These are phyloP conservation scores for Polylopha cassiicola DNA, from an alignment of 2,888 invertebrate species.

Conservation along the genomic window DNA sequence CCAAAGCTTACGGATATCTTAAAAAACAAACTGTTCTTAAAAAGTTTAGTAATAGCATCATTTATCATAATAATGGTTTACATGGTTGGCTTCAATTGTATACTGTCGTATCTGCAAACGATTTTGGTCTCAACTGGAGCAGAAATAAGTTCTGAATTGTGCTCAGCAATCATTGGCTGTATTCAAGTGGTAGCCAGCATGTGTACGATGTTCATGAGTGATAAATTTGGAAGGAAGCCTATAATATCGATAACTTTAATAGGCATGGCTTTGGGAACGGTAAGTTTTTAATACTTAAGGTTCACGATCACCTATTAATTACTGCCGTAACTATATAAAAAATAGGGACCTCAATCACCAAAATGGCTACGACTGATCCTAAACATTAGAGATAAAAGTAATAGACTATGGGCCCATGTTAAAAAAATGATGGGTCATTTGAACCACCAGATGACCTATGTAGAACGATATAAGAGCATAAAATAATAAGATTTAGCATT, in stretches of 20 bases:
- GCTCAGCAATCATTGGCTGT: conserved; percentile 47
- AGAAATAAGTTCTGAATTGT: conserved; percentile 41
- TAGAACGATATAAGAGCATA: no score
- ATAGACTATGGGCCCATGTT: no score
- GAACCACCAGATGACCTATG: no score
- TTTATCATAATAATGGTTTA: conserved; percentile 34
- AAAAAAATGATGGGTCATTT: no score
- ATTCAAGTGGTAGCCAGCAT: conserved; percentile 48
- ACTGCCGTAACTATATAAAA: no score
- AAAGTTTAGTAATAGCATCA: conserved; percentile 31
- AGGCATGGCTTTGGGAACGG: conserved; percentile 40
- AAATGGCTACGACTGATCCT: no score
- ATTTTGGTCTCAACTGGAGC: conserved; percentile 50
- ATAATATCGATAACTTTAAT: conserved; percentile 31
- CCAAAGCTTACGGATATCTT: conserved; percentile 27
- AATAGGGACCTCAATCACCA: no score
- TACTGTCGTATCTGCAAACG: conserved; percentile 51
- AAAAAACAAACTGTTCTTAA: conserved; percentile 33
- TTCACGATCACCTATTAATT: conserved; percentile 12
- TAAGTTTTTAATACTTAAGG: conserved; percentile 24
- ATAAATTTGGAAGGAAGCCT: conserved; percentile 42
- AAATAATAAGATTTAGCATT: no score
- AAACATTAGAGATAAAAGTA: no score
- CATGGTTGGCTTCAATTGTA: conserved; percentile 45
- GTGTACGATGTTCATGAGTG: conserved; percentile 38